These are phyloP conservation scores for Myotis vivesi DNA, from an alignment of 2,797 vertebrate genomes.

Conservation along the genomic window DNA sequence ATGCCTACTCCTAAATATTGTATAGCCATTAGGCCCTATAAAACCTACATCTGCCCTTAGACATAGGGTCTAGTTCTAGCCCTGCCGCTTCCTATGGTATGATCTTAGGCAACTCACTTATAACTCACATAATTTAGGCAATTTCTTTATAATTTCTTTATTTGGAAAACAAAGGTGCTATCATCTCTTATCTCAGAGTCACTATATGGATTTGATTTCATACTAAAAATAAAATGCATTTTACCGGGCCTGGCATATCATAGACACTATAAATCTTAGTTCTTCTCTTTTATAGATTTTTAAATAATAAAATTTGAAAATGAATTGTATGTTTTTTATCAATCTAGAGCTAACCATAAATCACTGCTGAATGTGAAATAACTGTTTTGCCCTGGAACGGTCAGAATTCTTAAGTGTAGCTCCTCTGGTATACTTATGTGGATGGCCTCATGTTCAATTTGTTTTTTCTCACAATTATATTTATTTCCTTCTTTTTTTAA, in stretches of 20 bases:
- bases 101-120: neutral
- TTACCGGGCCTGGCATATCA: neutral
- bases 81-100: neutral
- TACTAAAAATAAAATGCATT: neutral
- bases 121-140: neutral
- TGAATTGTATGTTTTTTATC: neutral
- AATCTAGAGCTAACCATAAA: neutral
- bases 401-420: neutral
- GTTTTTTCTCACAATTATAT: neutral
- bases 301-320: neutral
- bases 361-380: neutral
- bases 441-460: neutral
- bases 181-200: neutral
- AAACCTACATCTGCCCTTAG: neutral
- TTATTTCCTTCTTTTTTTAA: neutral
- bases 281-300: neutral
- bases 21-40: neutral
- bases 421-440: neutral
- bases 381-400: neutral
- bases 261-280: neutral
- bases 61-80: neutral
- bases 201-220: neutral
- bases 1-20: neutral
- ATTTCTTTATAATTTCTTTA: neutral
- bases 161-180: neutral